Percentiles rank a stretch among this genome's conserved stretches.
Conservation (phyloP, 2,888 invertebrate species). For the Dynastes grantii region DNA sequence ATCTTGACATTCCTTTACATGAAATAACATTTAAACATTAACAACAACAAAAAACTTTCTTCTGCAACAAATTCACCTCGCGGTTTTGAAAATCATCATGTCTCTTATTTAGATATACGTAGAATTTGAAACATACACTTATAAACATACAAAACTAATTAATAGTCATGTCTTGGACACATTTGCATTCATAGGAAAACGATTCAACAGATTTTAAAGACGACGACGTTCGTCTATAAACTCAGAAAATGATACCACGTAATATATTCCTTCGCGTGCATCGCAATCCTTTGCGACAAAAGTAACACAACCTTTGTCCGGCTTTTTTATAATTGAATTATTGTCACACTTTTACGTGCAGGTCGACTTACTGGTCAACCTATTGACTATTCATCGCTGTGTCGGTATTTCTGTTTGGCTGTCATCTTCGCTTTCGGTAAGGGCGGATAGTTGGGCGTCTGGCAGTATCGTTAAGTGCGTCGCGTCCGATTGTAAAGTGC, state of each 20-base stretch:
- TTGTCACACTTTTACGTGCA: slow-evolving; percentile 48
- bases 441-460: slow-evolving; percentile 74
- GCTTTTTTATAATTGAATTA: slow-evolving; percentile 39
- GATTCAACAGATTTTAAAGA: slow-evolving; percentile 30
- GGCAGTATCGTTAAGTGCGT: slow-evolving; percentile 85
- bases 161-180: slow-evolving; percentile 36
- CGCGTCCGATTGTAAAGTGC: slow-evolving; percentile 84
- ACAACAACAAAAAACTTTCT: too few relatives aligned
- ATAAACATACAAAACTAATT: slow-evolving; percentile 20
- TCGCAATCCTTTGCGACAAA: not conserved
- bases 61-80: too few relatives aligned
- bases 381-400: slow-evolving; percentile 61
- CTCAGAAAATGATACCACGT: not conserved
- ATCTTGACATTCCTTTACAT: too few relatives aligned
- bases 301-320: slow-evolving; percentile 35
- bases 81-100: too few relatives aligned
- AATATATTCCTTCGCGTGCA: slow-evolving; percentile 1
- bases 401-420: slow-evolving; percentile 66
- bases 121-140: slow-evolving; percentile 1
- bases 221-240: slow-evolving; percentile 23
- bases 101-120: not conserved
- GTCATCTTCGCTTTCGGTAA: slow-evolving; percentile 77
- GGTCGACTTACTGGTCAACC: not conserved
- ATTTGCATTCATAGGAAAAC: slow-evolving; percentile 23
- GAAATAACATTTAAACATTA: too few relatives aligned